Conservation (phyloP, 1,140 invertebrate species). For the Prorops nasuta region DNA sequence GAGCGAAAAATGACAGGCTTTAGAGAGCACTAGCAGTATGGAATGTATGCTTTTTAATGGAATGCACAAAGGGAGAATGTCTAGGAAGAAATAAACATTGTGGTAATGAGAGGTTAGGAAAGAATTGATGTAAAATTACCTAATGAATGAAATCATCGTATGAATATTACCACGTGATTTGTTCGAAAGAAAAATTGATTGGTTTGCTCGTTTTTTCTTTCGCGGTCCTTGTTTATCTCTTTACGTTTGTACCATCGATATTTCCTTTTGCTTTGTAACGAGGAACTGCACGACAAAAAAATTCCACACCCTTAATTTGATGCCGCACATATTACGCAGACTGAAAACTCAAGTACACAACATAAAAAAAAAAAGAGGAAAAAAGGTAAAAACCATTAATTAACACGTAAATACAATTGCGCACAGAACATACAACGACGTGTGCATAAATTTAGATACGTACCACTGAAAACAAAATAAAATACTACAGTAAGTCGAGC, state of each 20-base stretch:
- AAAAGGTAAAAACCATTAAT: neutral
- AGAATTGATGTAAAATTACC: too few species aligned
- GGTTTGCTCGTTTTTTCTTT: slow-evolving; percentile 33
- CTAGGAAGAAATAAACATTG: too few species aligned
- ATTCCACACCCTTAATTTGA: neutral
- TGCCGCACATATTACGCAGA: neutral
- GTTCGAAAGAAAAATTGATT: slow-evolving; percentile 2
- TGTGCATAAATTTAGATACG: slow-evolving; percentile 23
- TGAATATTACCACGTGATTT: too few species aligned
- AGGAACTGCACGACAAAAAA: slow-evolving; percentile 30
- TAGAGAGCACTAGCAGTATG: too few species aligned
- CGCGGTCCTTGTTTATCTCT: slow-evolving; percentile 34
- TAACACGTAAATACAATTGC: slow-evolving; percentile 27
- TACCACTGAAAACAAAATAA: slow-evolving; percentile 25
- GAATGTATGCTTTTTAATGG: too few species aligned
- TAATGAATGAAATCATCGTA: too few species aligned
- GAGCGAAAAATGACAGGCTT: slow-evolving; percentile 11
- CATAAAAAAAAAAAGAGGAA: too few species aligned
- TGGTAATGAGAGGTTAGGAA: too few species aligned
- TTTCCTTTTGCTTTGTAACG: slow-evolving; percentile 31
- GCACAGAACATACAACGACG: slow-evolving; percentile 17
- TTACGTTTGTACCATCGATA: slow-evolving; percentile 38
- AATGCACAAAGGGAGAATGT: too few species aligned
- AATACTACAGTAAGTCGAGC: slow-evolving; percentile 45
- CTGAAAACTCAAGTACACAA: too few species aligned